A percentile compares a stretch with the other conserved stretches of the same genome.
phyloP scores from a whole-genome alignment of 2,888 invertebrate genomes.

The Caenorhabditis auriculariae region DNA sequence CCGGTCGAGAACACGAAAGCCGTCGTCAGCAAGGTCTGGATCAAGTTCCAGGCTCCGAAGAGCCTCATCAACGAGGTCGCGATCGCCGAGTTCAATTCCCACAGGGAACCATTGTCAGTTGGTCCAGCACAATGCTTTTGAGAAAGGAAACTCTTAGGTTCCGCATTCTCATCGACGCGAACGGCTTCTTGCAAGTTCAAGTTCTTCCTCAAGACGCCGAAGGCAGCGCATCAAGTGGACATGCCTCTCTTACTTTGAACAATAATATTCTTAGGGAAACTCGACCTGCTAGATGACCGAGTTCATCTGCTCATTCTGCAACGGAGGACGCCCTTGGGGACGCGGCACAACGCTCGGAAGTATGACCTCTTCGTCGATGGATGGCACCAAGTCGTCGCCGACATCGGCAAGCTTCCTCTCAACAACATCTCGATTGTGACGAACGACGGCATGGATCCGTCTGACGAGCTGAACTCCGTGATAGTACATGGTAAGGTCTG shows the following conservation, averaged over 20 bases:
- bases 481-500: slow-evolving; percentile 26
- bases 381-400: slow-evolving; percentile 26
- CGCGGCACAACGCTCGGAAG: slow-evolving; percentile 28
- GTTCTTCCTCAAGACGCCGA: slow-evolving; percentile 28
- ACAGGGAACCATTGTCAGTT: slow-evolving; percentile 33
- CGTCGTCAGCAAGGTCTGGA: slow-evolving; percentile 31
- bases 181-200: slow-evolving; percentile 25
- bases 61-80: slow-evolving; percentile 15
- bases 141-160: slow-evolving; percentile 17
- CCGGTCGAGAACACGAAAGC: slow-evolving; percentile 30
- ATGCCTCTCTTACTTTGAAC: neutral
- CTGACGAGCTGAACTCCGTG: slow-evolving; percentile 22
- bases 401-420: slow-evolving; percentile 28
- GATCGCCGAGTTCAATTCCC: slow-evolving; percentile 38
- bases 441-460: slow-evolving; percentile 15
- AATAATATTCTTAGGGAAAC: slow-evolving; percentile 10
- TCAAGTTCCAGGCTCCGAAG: slow-evolving; percentile 33
- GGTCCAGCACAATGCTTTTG: neutral
- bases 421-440: slow-evolving; percentile 40
- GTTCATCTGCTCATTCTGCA: slow-evolving; percentile 31
- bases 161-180: slow-evolving; percentile 25
- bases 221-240: slow-evolving; percentile 11
- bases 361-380: slow-evolving; percentile 41
- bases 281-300: slow-evolving; percentile 29
- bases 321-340: slow-evolving; percentile 38